Base-by-base conservation (phyloP, 2,113 vertebrate species). In the Gymnarchus niloticus region DNA sequence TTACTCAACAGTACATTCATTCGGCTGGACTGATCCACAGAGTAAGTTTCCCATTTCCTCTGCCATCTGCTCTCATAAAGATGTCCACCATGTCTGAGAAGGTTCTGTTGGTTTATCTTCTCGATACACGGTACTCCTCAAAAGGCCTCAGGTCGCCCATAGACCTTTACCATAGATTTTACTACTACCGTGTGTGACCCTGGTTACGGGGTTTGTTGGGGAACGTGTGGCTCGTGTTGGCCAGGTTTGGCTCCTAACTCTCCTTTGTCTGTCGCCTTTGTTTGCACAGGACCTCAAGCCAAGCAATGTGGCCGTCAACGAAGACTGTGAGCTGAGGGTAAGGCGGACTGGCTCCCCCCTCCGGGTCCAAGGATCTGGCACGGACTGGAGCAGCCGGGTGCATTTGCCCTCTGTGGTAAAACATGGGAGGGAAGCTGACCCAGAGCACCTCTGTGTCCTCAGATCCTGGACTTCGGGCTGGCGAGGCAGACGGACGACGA, bases 381-480 rank as follows among this genome's bases (percentile, higher is more conserved):
- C n/a, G n/a, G n/a, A n/a, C n/a, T n/a, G n/a, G n/a, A n/a, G n/a
- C n/a, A n/a, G n/a, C n/a, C n/a, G n/a, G n/a, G n/a, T n/a, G n/a
- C n/a, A n/a, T n/a, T n/a, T n/a, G n/a, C n/a, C n/a, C n/a, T 6
- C 51, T 6, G 33, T 65, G 51, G 2, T 9, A 21, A 3, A 7
- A 5, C 23, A 65, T 33, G 10, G 54, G 56, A 21, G 25, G 83
- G 56, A 25, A 21, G 23, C 83, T 84, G 83, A 56, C 19, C 37
- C 44, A 77, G 84, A 6, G 14, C 65, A 77, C 17, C 0, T 73
- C 12, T 52, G n/a, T 82, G 6, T 25, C 56, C 65, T 33, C 87
- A 99, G 98, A 99, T 99, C 90, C 95, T 99, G 88, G 98, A 99
- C 93, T 99, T 99, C 1, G 98, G 98, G 83, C 92, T 99, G 90